Percentiles rank a stretch among this genome's conserved stretches.
These are phyloP conservation scores for Athrips mouffetella DNA, from an alignment of 2,888 invertebrate species.

Conservation along the genomic window DNA sequence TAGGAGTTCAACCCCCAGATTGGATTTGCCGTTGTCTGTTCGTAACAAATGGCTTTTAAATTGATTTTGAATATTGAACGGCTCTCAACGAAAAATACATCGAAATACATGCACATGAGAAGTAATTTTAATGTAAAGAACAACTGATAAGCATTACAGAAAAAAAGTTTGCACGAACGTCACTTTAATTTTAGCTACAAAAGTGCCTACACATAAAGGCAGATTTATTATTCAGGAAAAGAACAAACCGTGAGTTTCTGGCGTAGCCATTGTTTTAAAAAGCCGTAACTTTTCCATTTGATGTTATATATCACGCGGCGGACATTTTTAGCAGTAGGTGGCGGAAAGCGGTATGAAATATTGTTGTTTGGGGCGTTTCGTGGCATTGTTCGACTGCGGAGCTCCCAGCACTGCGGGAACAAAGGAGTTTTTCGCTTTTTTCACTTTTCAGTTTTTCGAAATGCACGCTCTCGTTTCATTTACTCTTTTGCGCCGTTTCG, in stretches of 20 bases:
- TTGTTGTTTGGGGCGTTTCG: constrained; percentile 74
- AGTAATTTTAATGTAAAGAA: constrained; percentile 15
- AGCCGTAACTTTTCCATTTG: constrained; percentile 72
- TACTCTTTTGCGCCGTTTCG: constrained; percentile 74
- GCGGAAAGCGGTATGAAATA: constrained; percentile 77
- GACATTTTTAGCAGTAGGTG: constrained; percentile 78
- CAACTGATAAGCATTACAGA: constrained; percentile 19
- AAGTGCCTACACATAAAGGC: constrained; percentile 35
- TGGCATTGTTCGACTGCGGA: constrained; percentile 67
- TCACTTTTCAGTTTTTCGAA: constrained; percentile 65
- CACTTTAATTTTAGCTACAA: constrained; percentile 18
- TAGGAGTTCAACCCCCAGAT: constrained; percentile 64
- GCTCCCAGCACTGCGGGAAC: constrained; percentile 64
- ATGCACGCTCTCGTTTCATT: constrained; percentile 76
- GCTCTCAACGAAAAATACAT: constrained; percentile 51
- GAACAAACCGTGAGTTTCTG: constrained; percentile 45
- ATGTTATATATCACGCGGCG: constrained; percentile 74
- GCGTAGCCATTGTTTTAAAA: constrained; percentile 73
- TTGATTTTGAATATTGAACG: constrained; percentile 69
- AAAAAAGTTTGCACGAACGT: constrained; percentile 5
- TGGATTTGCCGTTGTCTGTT: constrained; percentile 75
- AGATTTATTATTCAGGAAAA: constrained; percentile 59
- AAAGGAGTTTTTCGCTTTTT: constrained; percentile 53
- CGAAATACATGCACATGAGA: background rate
- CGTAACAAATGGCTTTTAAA: constrained; percentile 74